Base-by-base conservation (phyloP, 30 jellyfish, hydroid and myxozoan genomes). In the Aurelia sp. region DNA sequence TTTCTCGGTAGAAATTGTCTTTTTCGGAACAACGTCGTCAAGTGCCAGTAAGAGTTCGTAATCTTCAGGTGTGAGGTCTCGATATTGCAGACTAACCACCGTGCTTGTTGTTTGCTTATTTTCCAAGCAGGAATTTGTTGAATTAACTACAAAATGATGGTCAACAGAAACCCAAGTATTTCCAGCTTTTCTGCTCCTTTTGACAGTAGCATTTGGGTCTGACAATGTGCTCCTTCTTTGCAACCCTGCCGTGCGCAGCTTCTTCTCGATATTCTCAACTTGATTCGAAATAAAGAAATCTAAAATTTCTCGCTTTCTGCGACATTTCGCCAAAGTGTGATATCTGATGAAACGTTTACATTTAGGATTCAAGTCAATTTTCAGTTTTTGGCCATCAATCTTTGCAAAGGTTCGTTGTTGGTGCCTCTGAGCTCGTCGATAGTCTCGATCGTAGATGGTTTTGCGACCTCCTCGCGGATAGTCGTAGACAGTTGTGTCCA, bases 31-130 rank as follows among this genome's bases (percentile, higher is more conserved):
- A 10, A 35, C 13, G 17, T 68, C 85, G n/a, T 82, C 91, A 16
- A 82, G 79, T 20, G 72, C 13, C 58, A 82, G 44, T 3, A 82
- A 78, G 9, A 82, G 18, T 17, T 82, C 91, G 71, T 82, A 82
- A 61, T 82, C 91, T 47, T 70, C 71, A 6, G 91, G 91, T 13
- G 85, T 68, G 2, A 82, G 40, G 15, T 82, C 91, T 13, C 91
- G 78, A 62, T 82, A 82, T 61, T 82, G 91, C 77, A 82, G 21
- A 20, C 35, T 21, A 31, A 70, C 21, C n/a, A 82, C 31, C 11
- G 47, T 57, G 40, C 20, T 11, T 30, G 90, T 30, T 47, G 53
- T 21, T 13, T 53, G 71, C 18, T 66, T 66, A 15, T 11, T 52
- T 11, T 48, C 81, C 22, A 76, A 62, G 48, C 68, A 58, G 9